Evolutionary conservation across 2,888 invertebrate species (phyloP).

Genomic region (Acrobasis repandana): DNA sequence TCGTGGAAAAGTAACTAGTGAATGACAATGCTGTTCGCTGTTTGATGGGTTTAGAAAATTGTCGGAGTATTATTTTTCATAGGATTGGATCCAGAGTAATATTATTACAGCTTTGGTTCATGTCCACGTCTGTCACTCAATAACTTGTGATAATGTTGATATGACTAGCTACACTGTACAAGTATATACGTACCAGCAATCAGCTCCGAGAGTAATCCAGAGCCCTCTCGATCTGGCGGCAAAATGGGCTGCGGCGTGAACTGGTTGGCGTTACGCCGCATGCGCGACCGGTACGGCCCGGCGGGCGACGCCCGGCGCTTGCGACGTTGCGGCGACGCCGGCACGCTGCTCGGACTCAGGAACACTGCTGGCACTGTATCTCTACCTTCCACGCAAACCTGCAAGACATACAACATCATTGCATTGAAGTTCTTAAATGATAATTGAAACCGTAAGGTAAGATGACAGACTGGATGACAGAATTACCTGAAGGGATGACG

Average conservation of each 20-base stretch:
- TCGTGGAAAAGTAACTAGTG: neutral
- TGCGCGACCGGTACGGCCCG: constrained; percentile 79
- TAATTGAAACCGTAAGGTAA: too few relatives aligned
- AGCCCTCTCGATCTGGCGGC: constrained; percentile 94
- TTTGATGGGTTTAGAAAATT: too few relatives aligned
- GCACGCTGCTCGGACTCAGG: constrained; percentile 88
- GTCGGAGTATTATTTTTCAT: too few relatives aligned
- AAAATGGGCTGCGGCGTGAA: constrained; percentile 98
- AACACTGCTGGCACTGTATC: constrained; percentile 89
- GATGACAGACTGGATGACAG: too few relatives aligned
- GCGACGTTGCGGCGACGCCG: constrained; percentile 85
- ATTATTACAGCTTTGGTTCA: too few relatives aligned
- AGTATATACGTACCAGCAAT: constrained; percentile 49
- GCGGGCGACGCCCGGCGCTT: constrained; percentile 86
- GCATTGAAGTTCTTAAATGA: neutral
- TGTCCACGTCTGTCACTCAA: too few relatives aligned
- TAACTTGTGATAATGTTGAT: too few relatives aligned
- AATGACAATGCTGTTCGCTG: neutral
- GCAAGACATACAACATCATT: constrained; percentile 28
- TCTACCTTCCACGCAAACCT: constrained; percentile 83
- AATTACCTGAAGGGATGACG: constrained; percentile 63
- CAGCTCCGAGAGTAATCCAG: constrained; percentile 89
- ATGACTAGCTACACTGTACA: too few relatives aligned
- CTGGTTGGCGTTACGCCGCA: constrained; percentile 74
- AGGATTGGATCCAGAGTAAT: too few relatives aligned